phyloP scores from a whole-genome alignment of 2,113 vertebrate genomes.

The Caranx melampygus region DNA sequence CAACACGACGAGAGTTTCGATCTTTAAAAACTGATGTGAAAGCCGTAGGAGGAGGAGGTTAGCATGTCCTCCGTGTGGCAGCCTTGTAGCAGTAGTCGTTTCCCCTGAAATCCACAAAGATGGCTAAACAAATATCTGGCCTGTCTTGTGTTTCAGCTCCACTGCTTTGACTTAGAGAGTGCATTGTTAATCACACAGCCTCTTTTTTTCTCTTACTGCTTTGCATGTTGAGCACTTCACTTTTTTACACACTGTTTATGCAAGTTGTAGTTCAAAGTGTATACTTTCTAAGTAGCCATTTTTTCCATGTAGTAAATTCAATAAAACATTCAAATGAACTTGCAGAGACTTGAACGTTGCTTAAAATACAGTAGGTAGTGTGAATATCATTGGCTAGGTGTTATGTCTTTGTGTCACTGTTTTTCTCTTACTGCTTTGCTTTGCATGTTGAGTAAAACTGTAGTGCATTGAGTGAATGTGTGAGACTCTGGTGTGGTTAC shows the following conservation, averaged over 20 bases:
- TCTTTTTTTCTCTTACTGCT: neutral
- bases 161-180: neutral
- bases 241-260: neutral
- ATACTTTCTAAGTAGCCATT: too few species aligned
- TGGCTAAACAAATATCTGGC: neutral
- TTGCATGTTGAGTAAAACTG: too few species aligned
- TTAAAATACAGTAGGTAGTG: neutral
- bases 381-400: neutral
- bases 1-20: constrained; percentile 39
- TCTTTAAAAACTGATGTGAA: constrained; percentile 65
- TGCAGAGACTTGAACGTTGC: neutral
- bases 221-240: neutral
- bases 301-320: too few species aligned
- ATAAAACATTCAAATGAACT: too few species aligned
- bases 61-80: neutral
- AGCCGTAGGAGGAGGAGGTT: constrained; percentile 37
- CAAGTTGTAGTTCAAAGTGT: neutral
- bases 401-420: neutral
- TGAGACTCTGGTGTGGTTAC: neutral
- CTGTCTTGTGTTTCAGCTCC: constrained; percentile 28
- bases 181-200: neutral
- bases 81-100: neutral
- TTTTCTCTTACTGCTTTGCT: too few species aligned
- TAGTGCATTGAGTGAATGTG: constrained; percentile 1
- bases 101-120: constrained; percentile 22